Percentiles rank a stretch among this genome's conserved stretches.
These are phyloP conservation scores for Hypomesus transpacificus DNA, from an alignment of 2,113 vertebrate species.

Conservation along the genomic window DNA sequence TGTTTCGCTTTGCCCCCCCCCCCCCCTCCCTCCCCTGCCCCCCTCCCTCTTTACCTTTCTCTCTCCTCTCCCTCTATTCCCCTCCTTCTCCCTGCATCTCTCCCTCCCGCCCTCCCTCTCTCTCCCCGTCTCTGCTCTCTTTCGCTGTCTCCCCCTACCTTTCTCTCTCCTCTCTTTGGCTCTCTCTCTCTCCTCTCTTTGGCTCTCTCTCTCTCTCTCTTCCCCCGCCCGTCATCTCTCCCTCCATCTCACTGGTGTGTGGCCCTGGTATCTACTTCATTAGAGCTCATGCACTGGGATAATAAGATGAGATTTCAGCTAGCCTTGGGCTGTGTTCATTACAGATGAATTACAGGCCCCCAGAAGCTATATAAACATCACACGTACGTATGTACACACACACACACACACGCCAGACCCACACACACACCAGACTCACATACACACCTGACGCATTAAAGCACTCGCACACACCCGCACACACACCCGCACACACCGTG, in stretches of 20 bases:
- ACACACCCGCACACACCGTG: constrained; percentile 16
- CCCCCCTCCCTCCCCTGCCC: not conserved
- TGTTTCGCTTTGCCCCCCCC: not conserved
- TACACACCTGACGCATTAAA: not conserved
- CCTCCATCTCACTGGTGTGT: not conserved
- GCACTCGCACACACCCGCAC: constrained; percentile 8
- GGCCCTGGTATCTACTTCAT: too few relatives aligned
- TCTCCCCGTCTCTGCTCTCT: not conserved
- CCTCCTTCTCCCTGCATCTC: not conserved
- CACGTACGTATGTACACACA: constrained; percentile 17
- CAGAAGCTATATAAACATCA: not conserved
- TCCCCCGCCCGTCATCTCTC: not conserved
- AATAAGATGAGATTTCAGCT: not conserved
- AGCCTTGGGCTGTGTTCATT: constrained; percentile 1
- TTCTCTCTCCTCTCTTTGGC: not conserved
- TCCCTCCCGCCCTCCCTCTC: not conserved
- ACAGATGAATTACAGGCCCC: not conserved
- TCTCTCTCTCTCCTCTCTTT: not conserved
- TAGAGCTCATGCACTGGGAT: too few relatives aligned
- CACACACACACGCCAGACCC: not conserved
- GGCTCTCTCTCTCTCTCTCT: not conserved
- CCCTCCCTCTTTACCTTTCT: not conserved
- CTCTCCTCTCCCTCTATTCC: not conserved
- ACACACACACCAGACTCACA: not conserved
- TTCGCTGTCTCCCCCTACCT: not conserved